phyloP scores from a whole-genome alignment of 2,797 vertebrate genomes.

The Pangasius krempfi region DNA sequence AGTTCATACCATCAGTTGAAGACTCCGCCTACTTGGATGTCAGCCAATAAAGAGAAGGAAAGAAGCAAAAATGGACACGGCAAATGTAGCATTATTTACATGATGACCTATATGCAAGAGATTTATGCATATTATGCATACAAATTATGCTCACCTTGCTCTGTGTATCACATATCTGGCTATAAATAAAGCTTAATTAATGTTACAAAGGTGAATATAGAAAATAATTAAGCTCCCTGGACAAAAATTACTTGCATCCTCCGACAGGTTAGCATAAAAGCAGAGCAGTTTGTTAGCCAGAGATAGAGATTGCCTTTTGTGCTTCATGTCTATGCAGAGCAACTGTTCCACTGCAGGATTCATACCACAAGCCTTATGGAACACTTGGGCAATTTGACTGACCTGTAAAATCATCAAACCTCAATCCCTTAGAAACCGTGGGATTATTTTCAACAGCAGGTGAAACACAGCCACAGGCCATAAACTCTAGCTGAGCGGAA shows the following conservation, averaged over 20 bases:
- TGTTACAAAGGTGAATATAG: not conserved
- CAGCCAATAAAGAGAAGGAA: conserved; percentile 60
- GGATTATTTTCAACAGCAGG: not conserved
- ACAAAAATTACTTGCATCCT: not conserved
- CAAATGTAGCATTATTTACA: conserved; percentile 31
- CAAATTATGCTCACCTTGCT: not conserved
- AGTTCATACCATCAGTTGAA: conserved; percentile 71
- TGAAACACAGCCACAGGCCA: not conserved
- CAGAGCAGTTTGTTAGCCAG: not conserved
- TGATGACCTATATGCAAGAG: not conserved
- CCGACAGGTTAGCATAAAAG: not conserved
- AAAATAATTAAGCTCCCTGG: conserved; percentile 9
- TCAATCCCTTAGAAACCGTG: not conserved
- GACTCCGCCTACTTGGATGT: conserved; percentile 67
- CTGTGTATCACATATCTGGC: not conserved
- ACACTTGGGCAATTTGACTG: not conserved
- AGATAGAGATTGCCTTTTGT: not conserved
- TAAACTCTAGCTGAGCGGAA: not conserved
- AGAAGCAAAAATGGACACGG: conserved; percentile 64
- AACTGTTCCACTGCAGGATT: not conserved
- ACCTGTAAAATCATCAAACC: not conserved
- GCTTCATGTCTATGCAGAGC: not conserved
- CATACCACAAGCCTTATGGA: not conserved
- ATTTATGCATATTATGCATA: not conserved
- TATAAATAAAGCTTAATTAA: not conserved